Conservation (phyloP, 2,888 invertebrate genomes). For the Steinernema carpocapsae region DNA sequence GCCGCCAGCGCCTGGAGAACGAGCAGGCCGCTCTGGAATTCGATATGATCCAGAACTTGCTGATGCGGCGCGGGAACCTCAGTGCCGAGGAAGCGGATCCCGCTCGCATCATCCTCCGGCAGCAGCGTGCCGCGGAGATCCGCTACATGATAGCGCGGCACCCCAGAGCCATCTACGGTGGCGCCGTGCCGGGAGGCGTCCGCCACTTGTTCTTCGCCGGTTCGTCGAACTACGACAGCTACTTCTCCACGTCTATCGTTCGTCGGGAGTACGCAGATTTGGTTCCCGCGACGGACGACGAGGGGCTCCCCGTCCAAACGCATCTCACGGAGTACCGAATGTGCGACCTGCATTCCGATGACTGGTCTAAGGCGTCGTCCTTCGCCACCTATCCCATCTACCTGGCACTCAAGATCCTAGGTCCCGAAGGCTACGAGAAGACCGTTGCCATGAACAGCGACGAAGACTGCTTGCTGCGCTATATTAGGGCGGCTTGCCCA, state of each 20-base stretch:
- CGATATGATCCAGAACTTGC: too few relatives aligned
- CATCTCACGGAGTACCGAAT: neutral
- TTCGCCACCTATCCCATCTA: neutral
- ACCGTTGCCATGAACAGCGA: neutral
- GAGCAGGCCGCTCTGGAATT: neutral
- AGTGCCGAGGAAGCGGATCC: too few relatives aligned
- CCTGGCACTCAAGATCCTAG: neutral
- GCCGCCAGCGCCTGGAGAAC: neutral
- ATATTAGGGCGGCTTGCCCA: too few relatives aligned
- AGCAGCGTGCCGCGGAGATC: too few relatives aligned
- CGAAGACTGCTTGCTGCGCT: too few relatives aligned
- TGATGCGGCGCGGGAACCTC: too few relatives aligned
- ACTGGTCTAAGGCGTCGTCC: neutral
- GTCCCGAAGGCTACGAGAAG: neutral
- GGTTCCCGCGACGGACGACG: neutral
- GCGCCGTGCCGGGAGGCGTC: too few relatives aligned
- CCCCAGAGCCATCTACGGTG: too few relatives aligned
- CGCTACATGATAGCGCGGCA: too few relatives aligned
- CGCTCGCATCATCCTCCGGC: too few relatives aligned
- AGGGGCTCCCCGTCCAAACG: neutral
- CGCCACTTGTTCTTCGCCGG: too few relatives aligned
- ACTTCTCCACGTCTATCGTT: neutral
- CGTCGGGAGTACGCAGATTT: neutral
- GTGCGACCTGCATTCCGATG: neutral
- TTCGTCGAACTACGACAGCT: neutral